These are phyloP conservation scores for Takifugu rubripes DNA, from an alignment of 2,797 vertebrate genomes.

Conservation along the genomic window DNA sequence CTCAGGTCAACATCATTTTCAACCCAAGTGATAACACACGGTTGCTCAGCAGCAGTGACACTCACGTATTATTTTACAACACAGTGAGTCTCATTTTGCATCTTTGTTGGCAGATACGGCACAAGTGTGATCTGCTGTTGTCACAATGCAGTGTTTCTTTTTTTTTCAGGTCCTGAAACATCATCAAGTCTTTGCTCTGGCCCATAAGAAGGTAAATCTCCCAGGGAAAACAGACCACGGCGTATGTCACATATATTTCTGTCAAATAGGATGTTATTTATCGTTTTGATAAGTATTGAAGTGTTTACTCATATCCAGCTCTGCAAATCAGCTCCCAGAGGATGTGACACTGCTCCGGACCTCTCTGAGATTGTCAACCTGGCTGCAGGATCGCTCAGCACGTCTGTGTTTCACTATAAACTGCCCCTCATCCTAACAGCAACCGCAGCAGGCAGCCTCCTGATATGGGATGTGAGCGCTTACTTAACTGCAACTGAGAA, in stretches of 20 bases:
- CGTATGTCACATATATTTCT: neutral
- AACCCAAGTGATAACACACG: conserved; percentile 79
- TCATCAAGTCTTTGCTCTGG: conserved; percentile 53
- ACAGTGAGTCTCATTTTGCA: conserved; percentile 73
- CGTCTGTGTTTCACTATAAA: conserved; percentile 81
- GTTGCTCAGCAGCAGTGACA: conserved; percentile 85
- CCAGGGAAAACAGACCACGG: neutral
- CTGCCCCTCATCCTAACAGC: conserved; percentile 72
- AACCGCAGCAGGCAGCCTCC: conserved; percentile 75
- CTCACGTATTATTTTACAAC: conserved; percentile 78
- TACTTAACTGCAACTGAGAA: conserved; percentile 2
- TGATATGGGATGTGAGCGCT: conserved; percentile 76
- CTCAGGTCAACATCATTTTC: conserved; percentile 82
- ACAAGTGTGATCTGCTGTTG: neutral
- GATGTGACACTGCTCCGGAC: neutral
- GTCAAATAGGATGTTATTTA: neutral
- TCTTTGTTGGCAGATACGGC: neutral
- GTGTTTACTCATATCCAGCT: conserved; percentile 3
- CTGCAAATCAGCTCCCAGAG: neutral
- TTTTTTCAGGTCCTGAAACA: conserved; percentile 44
- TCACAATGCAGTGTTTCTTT: neutral
- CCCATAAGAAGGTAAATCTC: conserved; percentile 61
- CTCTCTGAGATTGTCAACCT: conserved; percentile 71
- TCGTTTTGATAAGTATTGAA: neutral
- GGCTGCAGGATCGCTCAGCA: conserved; percentile 72